A percentile compares a stretch with the other conserved stretches of the same genome.
Evolutionary conservation across 2,888 invertebrate species (phyloP).

Genomic region (Girardia tigrina): DNA sequence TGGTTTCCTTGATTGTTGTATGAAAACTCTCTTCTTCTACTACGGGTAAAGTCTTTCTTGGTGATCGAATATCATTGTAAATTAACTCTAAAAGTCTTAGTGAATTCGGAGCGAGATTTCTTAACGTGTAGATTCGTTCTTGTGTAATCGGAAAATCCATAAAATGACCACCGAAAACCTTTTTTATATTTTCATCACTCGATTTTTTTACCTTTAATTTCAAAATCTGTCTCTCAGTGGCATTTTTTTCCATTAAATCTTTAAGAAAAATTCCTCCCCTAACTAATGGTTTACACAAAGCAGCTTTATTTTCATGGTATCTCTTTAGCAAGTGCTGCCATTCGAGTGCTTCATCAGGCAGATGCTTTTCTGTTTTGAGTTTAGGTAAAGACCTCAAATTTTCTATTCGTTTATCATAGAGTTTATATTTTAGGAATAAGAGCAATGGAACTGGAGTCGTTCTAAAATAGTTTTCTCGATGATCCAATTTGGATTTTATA

Average conservation of each 20-base stretch:
- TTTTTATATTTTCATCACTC: neutral
- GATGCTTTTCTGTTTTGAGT: neutral
- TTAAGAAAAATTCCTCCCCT: conserved; percentile 5
- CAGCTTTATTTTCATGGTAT: neutral
- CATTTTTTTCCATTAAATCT: neutral
- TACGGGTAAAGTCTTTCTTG: too few relatives aligned
- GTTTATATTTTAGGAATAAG: neutral
- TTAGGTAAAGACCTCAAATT: neutral
- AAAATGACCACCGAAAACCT: neutral
- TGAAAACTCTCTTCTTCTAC: too few relatives aligned
- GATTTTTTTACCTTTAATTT: neutral
- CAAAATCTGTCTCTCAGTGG: neutral
- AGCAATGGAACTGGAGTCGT: neutral
- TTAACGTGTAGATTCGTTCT: neutral
- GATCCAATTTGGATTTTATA: conserved; percentile 10
- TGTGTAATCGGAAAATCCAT: neutral
- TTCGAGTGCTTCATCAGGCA: neutral
- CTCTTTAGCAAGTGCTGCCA: neutral
- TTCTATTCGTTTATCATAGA: neutral
- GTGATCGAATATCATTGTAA: neutral
- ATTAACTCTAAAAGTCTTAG: neutral
- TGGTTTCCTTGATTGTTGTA: too few relatives aligned
- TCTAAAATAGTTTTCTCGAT: conserved; percentile 7
- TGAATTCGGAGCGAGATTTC: neutral
- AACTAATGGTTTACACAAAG: neutral